phyloP scores from a whole-genome alignment of 1,140 invertebrate species.

The Drosophila rufa region DNA sequence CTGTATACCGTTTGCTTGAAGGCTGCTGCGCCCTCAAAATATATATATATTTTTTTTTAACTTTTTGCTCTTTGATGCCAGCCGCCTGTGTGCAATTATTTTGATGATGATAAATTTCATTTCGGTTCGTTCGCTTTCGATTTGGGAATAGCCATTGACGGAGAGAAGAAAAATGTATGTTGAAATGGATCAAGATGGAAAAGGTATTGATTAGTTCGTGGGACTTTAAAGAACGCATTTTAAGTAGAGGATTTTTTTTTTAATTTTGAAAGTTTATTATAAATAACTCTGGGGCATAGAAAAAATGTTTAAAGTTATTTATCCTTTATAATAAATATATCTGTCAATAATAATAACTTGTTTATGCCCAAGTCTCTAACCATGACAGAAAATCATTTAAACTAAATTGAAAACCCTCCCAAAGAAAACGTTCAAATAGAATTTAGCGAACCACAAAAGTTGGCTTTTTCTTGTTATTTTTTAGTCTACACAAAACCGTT shows the following conservation, averaged over 20 bases:
- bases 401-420: constrained; percentile 14
- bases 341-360: neutral
- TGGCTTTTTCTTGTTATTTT: constrained; percentile 58
- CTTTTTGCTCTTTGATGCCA: constrained; percentile 63
- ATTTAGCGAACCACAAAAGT: constrained; percentile 54
- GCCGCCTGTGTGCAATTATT: constrained; percentile 64
- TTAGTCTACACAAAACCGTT: constrained; percentile 61
- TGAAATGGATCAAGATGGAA: constrained; percentile 34
- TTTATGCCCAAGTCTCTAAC: neutral
- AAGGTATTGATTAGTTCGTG: constrained; percentile 9
- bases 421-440: constrained; percentile 46
- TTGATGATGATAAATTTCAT: constrained; percentile 62
- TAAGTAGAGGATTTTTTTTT: neutral
- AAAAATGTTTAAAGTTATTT: neutral
- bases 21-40: constrained; percentile 59
- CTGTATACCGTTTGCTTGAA: constrained; percentile 38
- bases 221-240: neutral
- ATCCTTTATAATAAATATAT: no score
- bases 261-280: neutral
- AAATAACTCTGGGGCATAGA: neutral
- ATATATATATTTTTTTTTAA: constrained; percentile 21
- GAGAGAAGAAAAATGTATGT: constrained; percentile 11
- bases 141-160: constrained; percentile 26
- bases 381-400: constrained; percentile 10
- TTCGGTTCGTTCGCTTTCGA: constrained; percentile 53